Percentiles rank a stretch among this genome's conserved stretches.
phyloP scores from a whole-genome alignment of 2,888 invertebrate species.

The Heliconius erato region DNA sequence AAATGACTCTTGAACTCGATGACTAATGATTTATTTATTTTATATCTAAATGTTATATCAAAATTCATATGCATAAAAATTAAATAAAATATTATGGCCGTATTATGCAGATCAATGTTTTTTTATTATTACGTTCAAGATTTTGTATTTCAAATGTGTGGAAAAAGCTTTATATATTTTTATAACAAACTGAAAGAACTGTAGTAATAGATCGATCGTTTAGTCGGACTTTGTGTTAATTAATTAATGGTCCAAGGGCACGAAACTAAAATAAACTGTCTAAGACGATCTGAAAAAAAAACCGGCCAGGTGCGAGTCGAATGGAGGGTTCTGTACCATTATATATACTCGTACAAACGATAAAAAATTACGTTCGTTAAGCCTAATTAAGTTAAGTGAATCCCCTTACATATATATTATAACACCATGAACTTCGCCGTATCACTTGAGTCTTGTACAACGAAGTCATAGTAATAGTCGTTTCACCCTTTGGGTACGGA shows the following conservation, averaged over 20 bases:
- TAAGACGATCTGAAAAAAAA: not conserved
- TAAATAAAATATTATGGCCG: not conserved
- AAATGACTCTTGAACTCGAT: not conserved
- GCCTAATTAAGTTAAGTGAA: no score
- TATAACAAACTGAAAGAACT: not conserved
- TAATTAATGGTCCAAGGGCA: not conserved
- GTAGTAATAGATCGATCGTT: no score
- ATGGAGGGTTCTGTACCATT: no score
- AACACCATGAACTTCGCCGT: no score
- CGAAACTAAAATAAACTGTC: not conserved
- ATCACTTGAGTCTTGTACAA: no score
- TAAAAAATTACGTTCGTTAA: no score
- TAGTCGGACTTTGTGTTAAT: not conserved
- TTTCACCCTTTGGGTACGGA: no score
- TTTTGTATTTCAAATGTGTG: not conserved
- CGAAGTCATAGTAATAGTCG: no score
- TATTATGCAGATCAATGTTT: not conserved
- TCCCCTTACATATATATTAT: no score
- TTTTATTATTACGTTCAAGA: not conserved
- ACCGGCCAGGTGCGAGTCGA: no score
- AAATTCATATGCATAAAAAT: not conserved
- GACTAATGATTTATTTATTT: conserved; percentile 2
- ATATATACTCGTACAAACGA: no score
- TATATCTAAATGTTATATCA: not conserved
- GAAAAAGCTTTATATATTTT: not conserved